Percentiles rank a stretch among this genome's conserved stretches.
Evolutionary conservation across 2,797 vertebrate genomes (phyloP).

Genomic region (Pitangus sulphuratus): DNA sequence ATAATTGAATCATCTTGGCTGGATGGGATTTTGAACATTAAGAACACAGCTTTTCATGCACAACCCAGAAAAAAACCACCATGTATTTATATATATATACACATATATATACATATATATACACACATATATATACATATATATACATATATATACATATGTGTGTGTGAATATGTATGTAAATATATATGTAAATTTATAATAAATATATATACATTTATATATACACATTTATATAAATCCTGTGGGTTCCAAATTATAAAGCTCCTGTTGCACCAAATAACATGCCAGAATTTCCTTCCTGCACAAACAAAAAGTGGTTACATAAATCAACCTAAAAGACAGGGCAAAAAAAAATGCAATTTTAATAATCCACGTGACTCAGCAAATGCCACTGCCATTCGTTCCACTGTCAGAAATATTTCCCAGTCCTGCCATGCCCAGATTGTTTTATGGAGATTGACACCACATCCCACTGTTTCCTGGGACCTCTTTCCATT

Average conservation of each 20-base stretch:
- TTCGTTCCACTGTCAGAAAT: not conserved
- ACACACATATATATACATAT: not conserved
- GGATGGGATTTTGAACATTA: not conserved
- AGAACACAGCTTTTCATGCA: not conserved
- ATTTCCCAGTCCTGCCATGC: not conserved
- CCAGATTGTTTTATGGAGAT: not conserved
- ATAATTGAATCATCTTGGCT: not conserved
- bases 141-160: not conserved
- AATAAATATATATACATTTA: not conserved
- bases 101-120: not conserved
- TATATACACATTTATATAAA: not conserved
- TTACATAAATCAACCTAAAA: not conserved
- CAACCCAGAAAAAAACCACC: not conserved
- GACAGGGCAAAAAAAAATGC: not conserved
- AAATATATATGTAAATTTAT: not conserved
- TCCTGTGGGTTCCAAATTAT: not conserved
- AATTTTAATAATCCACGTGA: not conserved
- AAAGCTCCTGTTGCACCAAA: not conserved
- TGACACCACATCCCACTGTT: not conserved
- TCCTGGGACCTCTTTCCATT: not conserved
- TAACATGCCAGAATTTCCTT: not conserved
- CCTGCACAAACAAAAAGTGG: not conserved
- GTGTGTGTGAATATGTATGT: not conserved
- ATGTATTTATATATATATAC: not conserved
- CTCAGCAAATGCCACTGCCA: not conserved